A percentile compares a stretch with the other conserved stretches of the same genome.
Evolutionary conservation across 2,888 invertebrate genomes (phyloP).

Genomic region (Nasonia oneida): DNA sequence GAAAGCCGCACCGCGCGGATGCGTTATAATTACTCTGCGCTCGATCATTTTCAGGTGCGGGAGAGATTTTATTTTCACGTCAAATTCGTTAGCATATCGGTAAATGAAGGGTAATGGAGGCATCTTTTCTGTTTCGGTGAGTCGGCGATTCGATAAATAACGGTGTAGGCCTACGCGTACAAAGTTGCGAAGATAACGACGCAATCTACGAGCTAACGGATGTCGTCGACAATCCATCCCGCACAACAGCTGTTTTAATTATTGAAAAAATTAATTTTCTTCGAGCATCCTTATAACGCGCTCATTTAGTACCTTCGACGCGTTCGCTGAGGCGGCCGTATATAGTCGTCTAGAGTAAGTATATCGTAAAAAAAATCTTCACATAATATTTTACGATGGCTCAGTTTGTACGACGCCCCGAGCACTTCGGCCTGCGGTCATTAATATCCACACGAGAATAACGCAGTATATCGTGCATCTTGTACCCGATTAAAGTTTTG

Average conservation of each 20-base stretch:
- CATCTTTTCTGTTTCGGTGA: too few relatives aligned
- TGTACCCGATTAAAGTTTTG: neutral
- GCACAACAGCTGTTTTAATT: neutral
- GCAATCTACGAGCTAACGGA: too few relatives aligned
- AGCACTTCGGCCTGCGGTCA: neutral
- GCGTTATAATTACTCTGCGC: neutral
- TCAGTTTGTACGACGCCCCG: neutral
- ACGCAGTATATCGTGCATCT: neutral
- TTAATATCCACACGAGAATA: too few relatives aligned
- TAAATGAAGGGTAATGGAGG: too few relatives aligned
- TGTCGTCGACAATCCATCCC: too few relatives aligned
- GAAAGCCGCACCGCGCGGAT: neutral
- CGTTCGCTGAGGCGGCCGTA: neutral
- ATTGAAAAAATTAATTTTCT: neutral
- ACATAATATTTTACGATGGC: slow-evolving; percentile 28
- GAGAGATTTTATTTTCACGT: neutral
- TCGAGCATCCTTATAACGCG: neutral
- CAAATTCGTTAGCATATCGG: neutral
- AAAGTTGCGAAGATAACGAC: too few relatives aligned
- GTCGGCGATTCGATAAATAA: too few relatives aligned
- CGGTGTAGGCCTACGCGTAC: too few relatives aligned
- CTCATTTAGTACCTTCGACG: neutral
- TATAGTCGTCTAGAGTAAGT: neutral
- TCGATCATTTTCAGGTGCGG: neutral
- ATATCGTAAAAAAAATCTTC: slow-evolving; percentile 22